Evolutionary conservation across 2,113 vertebrate genomes (phyloP).

Genomic region (Sitta europaea): DNA sequence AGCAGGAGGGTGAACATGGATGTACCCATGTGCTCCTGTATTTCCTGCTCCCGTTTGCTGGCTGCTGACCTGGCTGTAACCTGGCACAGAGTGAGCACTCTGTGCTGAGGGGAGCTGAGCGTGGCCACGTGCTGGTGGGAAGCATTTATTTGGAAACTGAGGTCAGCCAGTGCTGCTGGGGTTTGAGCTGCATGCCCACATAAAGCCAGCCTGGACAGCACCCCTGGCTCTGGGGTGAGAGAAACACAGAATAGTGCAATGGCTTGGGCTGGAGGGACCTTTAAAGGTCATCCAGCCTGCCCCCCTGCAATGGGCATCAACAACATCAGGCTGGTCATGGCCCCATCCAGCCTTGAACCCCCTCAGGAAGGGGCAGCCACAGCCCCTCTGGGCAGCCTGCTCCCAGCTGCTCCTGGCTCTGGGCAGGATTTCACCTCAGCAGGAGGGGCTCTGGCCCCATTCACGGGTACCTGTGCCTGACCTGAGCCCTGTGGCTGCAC

Average conservation of each 20-base stretch:
- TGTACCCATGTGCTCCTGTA: rapidly evolving
- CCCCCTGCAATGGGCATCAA: rapidly evolving
- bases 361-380: too few relatives aligned
- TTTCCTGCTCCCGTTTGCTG: neutral
- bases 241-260: neutral
- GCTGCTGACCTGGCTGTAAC: neutral
- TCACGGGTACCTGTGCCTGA: rapidly evolving
- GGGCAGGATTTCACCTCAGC: rapidly evolving
- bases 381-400: neutral
- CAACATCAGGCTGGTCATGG: rapidly evolving
- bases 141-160: rapidly evolving
- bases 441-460: neutral
- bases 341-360: rapidly evolving
- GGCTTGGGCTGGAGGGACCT: neutral
- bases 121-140: neutral
- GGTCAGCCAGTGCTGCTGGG: neutral
- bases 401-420: neutral
- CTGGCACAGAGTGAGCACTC: rapidly evolving
- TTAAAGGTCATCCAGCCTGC: rapidly evolving
- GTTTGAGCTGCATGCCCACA: neutral
- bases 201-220: neutral
- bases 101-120: neutral
- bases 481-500: rapidly evolving
- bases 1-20: neutral
- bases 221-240: neutral